phyloP scores from a whole-genome alignment of 2,888 invertebrate genomes.

The Machimus rusticus region DNA sequence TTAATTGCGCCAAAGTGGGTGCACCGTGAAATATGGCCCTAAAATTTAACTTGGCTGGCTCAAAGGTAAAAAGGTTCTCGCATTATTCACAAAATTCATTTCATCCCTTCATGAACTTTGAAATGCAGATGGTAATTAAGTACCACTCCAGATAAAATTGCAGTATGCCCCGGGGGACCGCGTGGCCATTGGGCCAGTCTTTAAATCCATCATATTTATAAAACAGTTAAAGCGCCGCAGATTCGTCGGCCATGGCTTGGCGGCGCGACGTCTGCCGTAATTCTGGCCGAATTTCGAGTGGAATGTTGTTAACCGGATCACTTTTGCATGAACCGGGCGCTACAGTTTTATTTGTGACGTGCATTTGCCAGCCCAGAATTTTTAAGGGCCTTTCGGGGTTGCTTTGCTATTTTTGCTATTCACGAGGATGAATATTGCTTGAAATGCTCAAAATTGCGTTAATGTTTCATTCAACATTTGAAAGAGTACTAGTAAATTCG shows the following conservation, averaged over 20 bases:
- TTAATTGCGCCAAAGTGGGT: slow-evolving; percentile 37
- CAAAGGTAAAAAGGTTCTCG: slow-evolving; percentile 33
- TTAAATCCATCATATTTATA: not conserved
- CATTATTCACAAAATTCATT: slow-evolving; percentile 30
- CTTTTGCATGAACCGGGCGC: not conserved
- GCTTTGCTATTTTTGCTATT: not conserved
- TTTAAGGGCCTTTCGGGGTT: not conserved
- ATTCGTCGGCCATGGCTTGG: not conserved
- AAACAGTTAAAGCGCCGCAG: not conserved
- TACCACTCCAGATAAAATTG: slow-evolving; percentile 4
- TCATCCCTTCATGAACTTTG: slow-evolving; percentile 33
- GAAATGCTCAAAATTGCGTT: not conserved
- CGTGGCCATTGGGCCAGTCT: not conserved
- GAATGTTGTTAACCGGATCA: not conserved
- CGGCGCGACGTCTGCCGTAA: not conserved
- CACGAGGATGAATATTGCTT: not conserved
- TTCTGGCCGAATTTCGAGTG: not conserved
- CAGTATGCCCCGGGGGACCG: not conserved
- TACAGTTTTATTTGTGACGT: not conserved
- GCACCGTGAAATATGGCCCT: slow-evolving; percentile 32
- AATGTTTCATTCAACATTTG: not conserved
- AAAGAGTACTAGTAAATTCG: not conserved
- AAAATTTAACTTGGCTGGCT: slow-evolving; percentile 23
- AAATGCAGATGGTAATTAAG: slow-evolving; percentile 36
- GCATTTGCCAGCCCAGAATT: not conserved